Evolutionary conservation across 2,888 invertebrate genomes (phyloP).

Genomic region (Polyploca ridens): DNA sequence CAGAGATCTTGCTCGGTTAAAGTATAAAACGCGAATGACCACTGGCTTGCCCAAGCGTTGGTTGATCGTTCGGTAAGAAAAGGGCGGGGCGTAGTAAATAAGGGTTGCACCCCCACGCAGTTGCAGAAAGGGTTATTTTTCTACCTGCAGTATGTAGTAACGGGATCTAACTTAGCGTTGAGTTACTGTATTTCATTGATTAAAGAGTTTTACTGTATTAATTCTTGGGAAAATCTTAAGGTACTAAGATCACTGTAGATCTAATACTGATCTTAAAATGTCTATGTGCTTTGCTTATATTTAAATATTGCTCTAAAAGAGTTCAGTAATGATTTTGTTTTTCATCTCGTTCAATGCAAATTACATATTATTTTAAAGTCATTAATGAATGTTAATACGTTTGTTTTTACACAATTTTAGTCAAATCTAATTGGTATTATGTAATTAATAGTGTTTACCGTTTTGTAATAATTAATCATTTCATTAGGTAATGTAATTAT

Average conservation of each 20-base stretch:
- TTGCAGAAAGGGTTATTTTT: slow-evolving; percentile 34
- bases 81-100: slow-evolving; percentile 41
- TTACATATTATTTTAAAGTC: neutral
- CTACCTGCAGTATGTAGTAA: slow-evolving; percentile 37
- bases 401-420: slow-evolving; percentile 4
- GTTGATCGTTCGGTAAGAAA: slow-evolving; percentile 17
- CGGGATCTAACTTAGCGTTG: slow-evolving; percentile 25
- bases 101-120: slow-evolving; percentile 32
- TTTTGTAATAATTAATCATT: neutral
- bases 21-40: slow-evolving; percentile 36
- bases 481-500: no score
- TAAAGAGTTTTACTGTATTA: neutral
- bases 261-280: neutral
- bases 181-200: slow-evolving; percentile 12
- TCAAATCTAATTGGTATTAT: neutral
- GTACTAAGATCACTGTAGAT: neutral
- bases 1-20: slow-evolving; percentile 32
- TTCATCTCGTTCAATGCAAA: neutral
- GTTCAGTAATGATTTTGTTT: slow-evolving; percentile 4
- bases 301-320: neutral
- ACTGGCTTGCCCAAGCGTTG: slow-evolving; percentile 26
- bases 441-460: neutral
- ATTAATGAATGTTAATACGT: neutral
- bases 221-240: neutral
- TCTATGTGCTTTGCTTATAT: neutral